Evolutionary conservation across 2,113 vertebrate genomes (phyloP), one percentile per base, ranked within the genome.

Genomic region (Forbesichthys agassizii): DNA sequence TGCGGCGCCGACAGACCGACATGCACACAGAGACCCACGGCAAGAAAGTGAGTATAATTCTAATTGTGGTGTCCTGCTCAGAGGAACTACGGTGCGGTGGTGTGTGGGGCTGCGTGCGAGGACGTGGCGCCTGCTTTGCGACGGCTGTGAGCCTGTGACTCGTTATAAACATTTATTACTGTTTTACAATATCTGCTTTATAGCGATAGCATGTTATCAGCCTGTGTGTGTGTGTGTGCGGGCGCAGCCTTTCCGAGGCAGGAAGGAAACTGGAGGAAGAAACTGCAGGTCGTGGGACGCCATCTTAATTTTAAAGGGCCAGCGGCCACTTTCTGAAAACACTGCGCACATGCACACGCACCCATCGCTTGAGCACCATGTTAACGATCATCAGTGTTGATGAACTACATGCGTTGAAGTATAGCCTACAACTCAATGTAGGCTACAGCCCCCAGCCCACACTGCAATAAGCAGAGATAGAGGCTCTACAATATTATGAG

Each of bases 281-380:
- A 71, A 71, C 80, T 84, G 87, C 87, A 86, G 82, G 88, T 87
- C 33, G 75, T 33, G 87, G 86, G 88, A 84, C 88, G 87, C 88
- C 88, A 88, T 91, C 84, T 88, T 88, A 82, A 78, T 84, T 72
- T 89, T 88, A 87, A 91, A 90, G 88, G 82, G 84, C 84, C 86
- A 88, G 84, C 70, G 66, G 68, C 79, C 73, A 0, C 59, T 20
- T 48, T 47, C 54, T 11, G 8, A 48, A 36, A 18, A 60, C 46
- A 52, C 69, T 13, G 51, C 11, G 20, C 67, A 59, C 69, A 53
- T 47, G 9, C 55, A 49, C 66, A 33, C 11, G 52, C 66, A 12
- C 66, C 8, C 33, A 18, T 27, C 20, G 27, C 27, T 27, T 27
- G 27, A 27, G 27, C 27, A 1, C 27, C 36, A 42, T 5, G 36